Percentiles rank a stretch among this genome's conserved stretches.
phyloP scores from a whole-genome alignment of 1,140 invertebrate species.

The Asobara japonica region DNA sequence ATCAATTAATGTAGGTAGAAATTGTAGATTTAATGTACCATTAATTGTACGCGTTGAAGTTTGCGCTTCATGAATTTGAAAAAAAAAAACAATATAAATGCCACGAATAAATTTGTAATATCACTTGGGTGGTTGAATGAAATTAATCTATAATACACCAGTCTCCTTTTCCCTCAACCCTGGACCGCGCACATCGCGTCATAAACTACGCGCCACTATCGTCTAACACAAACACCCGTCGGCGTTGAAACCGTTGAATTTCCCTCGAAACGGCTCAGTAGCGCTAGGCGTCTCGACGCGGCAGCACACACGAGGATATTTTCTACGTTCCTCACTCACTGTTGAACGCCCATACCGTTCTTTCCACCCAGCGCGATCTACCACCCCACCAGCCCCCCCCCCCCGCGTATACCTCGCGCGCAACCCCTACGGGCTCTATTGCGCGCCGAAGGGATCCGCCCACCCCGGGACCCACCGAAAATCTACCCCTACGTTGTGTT shows the following conservation, averaged over 20 bases:
- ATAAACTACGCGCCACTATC: not conserved
- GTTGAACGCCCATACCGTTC: not conserved
- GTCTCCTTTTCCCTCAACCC: no score
- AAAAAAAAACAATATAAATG: no score
- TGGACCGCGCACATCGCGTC: not conserved
- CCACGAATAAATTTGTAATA: no score
- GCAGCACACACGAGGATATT: conserved; percentile 42
- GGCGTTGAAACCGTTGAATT: conserved; percentile 26
- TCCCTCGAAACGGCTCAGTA: conserved; percentile 49
- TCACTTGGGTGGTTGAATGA: not conserved
- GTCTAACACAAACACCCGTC: conserved; percentile 32
- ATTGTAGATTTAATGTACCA: no score
- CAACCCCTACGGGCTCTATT: conserved; percentile 24
- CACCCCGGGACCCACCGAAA: conserved; percentile 29
- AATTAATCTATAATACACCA: not conserved
- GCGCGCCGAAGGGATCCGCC: conserved; percentile 39
- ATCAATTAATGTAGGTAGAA: no score
- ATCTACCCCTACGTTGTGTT: conserved; percentile 23
- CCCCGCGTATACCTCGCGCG: not conserved
- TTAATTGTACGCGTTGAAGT: no score
- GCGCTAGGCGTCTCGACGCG: conserved; percentile 54
- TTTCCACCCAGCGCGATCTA: not conserved
- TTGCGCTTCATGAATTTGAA: no score
- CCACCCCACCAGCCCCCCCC: conserved; percentile 10
- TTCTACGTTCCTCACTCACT: not conserved